phyloP scores from a whole-genome alignment of 2,888 invertebrate genomes.

The Flabesymbios commensalis region DNA sequence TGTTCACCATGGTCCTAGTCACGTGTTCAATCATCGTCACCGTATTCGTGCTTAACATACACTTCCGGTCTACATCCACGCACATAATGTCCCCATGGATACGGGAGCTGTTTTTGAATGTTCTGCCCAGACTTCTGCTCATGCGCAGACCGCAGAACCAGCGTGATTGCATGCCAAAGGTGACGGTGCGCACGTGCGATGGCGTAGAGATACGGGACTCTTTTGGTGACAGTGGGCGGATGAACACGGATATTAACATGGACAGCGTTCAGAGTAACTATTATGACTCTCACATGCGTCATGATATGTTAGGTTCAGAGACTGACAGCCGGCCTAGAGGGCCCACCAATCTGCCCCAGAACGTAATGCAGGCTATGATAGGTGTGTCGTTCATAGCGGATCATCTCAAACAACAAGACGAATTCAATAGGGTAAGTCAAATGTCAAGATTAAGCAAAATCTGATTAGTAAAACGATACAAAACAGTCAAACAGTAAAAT shows the following conservation, averaged over 20 bases:
- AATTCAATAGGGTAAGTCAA: constrained; percentile 34
- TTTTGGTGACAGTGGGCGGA: neutral
- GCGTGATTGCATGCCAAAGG: constrained; percentile 21
- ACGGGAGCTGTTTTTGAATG: constrained; percentile 90
- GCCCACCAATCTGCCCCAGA: constrained; percentile 21
- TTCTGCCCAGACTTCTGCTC: constrained; percentile 86
- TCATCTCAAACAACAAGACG: constrained; percentile 39
- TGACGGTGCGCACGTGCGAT: constrained; percentile 31
- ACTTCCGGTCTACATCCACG: constrained; percentile 96
- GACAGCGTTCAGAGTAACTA: neutral
- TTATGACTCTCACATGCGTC: no score
- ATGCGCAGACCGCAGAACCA: constrained; percentile 77
- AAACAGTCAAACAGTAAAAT: no score
- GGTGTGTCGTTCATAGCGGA: constrained; percentile 39
- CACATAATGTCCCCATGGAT: constrained; percentile 99
- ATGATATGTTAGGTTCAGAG: neutral
- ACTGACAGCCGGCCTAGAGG: neutral
- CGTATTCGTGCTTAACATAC: constrained; percentile 94
- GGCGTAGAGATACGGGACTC: constrained; percentile 32
- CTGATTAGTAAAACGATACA: no score
- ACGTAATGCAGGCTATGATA: constrained; percentile 37
- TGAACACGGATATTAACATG: neutral
- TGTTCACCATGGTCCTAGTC: constrained; percentile 98
- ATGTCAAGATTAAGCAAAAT: no score
- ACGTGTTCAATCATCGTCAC: constrained; percentile 95